These are phyloP conservation scores for Bombus haemorrhoidalis DNA, from an alignment of 1,140 invertebrate species.

Conservation along the genomic window DNA sequence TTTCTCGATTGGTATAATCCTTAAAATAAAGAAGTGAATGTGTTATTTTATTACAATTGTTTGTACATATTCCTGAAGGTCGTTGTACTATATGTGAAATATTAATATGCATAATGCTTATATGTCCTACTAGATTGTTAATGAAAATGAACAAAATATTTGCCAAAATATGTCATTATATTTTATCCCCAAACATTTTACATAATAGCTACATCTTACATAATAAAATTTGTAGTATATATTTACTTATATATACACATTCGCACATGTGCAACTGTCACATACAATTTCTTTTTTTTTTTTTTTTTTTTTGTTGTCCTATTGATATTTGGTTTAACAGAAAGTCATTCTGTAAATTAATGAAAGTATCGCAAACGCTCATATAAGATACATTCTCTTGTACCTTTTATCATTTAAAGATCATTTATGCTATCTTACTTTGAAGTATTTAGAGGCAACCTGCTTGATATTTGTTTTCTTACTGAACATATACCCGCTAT, in stretches of 20 bases:
- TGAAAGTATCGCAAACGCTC: conserved; percentile 1
- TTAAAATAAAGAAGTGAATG: conserved; percentile 81
- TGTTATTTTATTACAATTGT: conserved; percentile 17
- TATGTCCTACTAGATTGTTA: background rate
- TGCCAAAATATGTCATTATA: conserved; percentile 79
- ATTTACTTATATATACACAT: conserved; percentile 61
- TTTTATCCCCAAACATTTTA: conserved; percentile 78
- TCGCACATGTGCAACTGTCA: conserved; percentile 36
- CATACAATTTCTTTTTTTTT: conserved; percentile 10
- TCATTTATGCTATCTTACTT: conserved; percentile 21
- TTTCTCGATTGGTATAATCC: conserved; percentile 99
- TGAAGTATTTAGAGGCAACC: conserved; percentile 43
- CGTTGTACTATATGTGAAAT: conserved; percentile 29
- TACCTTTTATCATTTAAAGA: conserved; percentile 22
- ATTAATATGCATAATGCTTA: background rate
- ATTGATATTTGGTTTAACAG: conserved; percentile 46
- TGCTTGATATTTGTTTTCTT: conserved; percentile 32
- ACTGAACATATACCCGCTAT: conserved; percentile 38
- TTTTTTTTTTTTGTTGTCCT: background rate
- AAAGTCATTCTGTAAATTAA: conserved; percentile 44
- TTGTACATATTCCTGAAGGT: conserved; percentile 23
- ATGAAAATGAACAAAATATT: conserved; percentile 39
- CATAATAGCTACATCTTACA: conserved; percentile 72
- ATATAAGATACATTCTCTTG: conserved; percentile 1
- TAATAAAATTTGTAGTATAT: conserved; percentile 72